A percentile compares a stretch with the other conserved stretches of the same genome.
phyloP scores from a whole-genome alignment of 2,888 invertebrate genomes.

The Argynnis bischoffii region DNA sequence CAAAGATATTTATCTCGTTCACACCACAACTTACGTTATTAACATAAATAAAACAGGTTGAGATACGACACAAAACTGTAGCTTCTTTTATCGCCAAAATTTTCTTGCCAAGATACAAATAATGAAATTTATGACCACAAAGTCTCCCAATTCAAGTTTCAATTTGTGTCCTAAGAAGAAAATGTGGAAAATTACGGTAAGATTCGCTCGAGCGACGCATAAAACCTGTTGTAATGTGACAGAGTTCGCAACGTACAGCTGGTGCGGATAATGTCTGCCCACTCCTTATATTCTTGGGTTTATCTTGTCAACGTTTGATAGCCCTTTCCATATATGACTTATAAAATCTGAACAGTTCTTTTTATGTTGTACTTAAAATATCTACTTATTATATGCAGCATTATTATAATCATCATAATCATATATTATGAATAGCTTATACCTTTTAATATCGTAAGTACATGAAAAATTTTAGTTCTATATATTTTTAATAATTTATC shows the following conservation, averaged over 20 bases:
- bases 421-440: not conserved
- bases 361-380: no score
- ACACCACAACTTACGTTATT: constrained; percentile 28
- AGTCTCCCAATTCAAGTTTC: constrained; percentile 36
- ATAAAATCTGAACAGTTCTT: not conserved
- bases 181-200: constrained; percentile 29
- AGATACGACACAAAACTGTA: constrained; percentile 18
- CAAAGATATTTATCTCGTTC: constrained; percentile 28
- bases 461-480: no score
- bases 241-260: constrained; percentile 61
- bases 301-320: constrained; percentile 19
- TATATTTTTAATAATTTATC: no score
- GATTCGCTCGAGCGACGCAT: constrained; percentile 43
- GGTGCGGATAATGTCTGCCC: constrained; percentile 48
- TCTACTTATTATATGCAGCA: not conserved
- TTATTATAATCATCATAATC: not conserved
- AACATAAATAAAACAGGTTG: constrained; percentile 24
- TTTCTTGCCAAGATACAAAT: constrained; percentile 28
- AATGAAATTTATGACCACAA: constrained; percentile 32
- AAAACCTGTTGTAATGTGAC: constrained; percentile 68
- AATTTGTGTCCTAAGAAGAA: constrained; percentile 34
- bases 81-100: constrained; percentile 28
- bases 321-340: constrained; percentile 11
- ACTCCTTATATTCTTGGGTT: constrained; percentile 27
- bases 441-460: no score